Evolutionary conservation across 2,888 invertebrate species (phyloP), one percentile per base, ranked within the genome.

Genomic region (Lithophane socia): DNA sequence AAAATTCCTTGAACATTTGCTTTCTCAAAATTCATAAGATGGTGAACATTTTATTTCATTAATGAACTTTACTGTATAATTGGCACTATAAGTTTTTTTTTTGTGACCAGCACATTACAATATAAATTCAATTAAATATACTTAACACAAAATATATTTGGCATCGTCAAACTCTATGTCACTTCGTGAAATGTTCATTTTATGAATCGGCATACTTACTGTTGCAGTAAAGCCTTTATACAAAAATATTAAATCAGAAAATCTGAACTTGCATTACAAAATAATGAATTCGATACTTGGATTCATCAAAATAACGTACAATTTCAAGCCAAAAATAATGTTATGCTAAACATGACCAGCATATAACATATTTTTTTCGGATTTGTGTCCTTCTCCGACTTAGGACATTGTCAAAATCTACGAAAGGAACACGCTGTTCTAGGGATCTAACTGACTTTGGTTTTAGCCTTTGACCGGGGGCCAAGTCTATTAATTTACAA

Each of bases 81-180:
- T 95, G 94, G 94, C 94, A 94, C 94, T 56, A 91, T 81, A 73
- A 37, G 24, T 70, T 91, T 83, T 88, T 80, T 37, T 88, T 80
- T 88, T 86, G 94, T 94, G 94, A 93, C 93, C 94, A 93, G 95
- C 94, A 94, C 94, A 91, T 90, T 84, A 54, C 61, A 63, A 73
- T 80, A 74, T 61, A 49, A 70, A 71, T 68, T 64, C 47, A 61
- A 60, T 77, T 74, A 58, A 49, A n/a, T 73, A 56, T 47, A 37
- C 5, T 37, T 37, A 80, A 75, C 78, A 70, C 24, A 86, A 75
- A 70, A 69, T 76, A 72, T 73, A 78, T 82, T 89, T 86, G 86
- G 84, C 81, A 80, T 63, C 74, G n/a, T 75, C 24, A 80, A 52
- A 70, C 60, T 75, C 13, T 74, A 24, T 60, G 73, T 65, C n/a